These are phyloP conservation scores for Cinara cedri DNA, from an alignment of 2,888 invertebrate species.

Conservation along the genomic window DNA sequence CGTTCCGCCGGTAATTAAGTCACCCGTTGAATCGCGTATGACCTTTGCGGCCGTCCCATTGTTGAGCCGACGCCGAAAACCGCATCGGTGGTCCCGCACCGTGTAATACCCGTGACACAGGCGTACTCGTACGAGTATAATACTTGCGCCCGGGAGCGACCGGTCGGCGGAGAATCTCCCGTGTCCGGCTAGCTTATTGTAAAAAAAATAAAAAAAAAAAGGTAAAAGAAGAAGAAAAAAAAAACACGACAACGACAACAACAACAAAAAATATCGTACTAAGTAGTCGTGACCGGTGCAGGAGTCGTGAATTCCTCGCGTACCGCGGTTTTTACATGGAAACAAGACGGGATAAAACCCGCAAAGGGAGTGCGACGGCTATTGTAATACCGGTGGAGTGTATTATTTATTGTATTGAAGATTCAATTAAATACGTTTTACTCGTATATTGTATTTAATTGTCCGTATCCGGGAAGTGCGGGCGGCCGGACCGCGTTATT, in stretches of 20 bases:
- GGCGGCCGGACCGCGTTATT: not conserved
- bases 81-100: slow-evolving; percentile 47
- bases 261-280: slow-evolving; percentile 26
- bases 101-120: too few relatives aligned
- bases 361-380: too few relatives aligned
- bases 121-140: too few relatives aligned
- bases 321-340: slow-evolving; percentile 26
- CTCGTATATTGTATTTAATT: slow-evolving; percentile 4
- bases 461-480: not conserved
- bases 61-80: slow-evolving; percentile 41
- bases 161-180: slow-evolving; percentile 44
- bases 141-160: slow-evolving; percentile 29
- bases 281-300: slow-evolving; percentile 45
- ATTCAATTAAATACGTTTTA: slow-evolving; percentile 40
- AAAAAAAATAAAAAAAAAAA: not conserved
- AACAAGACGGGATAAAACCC: slow-evolving; percentile 18
- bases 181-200: slow-evolving; percentile 22
- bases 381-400: not conserved
- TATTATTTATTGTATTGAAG: too few relatives aligned
- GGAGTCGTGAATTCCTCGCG: slow-evolving; percentile 47
- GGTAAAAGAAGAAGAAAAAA: not conserved
- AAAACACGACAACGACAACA: too few relatives aligned
- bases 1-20: slow-evolving; percentile 30
- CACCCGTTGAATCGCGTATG: slow-evolving; percentile 28
- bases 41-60: slow-evolving; percentile 31